Conservation (phyloP, 2,113 vertebrate species). For the Neoarius graeffei region DNA sequence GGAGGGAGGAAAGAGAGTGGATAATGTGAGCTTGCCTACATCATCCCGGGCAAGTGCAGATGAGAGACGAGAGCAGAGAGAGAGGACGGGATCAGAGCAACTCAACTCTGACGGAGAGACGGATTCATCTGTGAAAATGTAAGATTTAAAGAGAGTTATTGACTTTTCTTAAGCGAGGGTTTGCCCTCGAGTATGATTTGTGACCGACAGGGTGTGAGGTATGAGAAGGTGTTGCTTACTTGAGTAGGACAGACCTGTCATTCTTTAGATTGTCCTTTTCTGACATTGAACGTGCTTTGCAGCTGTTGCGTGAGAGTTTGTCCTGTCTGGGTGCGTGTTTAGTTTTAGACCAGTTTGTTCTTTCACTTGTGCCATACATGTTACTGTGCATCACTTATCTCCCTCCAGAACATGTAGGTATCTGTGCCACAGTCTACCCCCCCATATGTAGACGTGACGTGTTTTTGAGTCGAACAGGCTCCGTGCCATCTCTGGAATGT, state of each 20-base stretch:
- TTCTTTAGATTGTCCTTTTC: background rate
- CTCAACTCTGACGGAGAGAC: slow-evolving; percentile 47
- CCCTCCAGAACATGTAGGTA: background rate
- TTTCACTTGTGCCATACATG: background rate
- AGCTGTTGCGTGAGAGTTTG: background rate
- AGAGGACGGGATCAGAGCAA: slow-evolving; percentile 30
- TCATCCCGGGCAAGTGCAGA: slow-evolving; percentile 65
- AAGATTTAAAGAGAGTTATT: slow-evolving; percentile 53
- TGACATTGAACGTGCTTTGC: background rate
- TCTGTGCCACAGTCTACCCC: background rate
- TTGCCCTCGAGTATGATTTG: slow-evolving; percentile 42
- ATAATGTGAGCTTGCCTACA: slow-evolving; percentile 68
- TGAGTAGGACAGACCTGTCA: background rate
- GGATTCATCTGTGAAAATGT: slow-evolving; percentile 51
- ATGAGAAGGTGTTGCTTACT: slow-evolving; percentile 25
- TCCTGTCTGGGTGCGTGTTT: background rate
- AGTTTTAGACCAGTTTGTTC: background rate
- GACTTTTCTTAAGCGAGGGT: slow-evolving; percentile 42
- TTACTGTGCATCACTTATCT: background rate
- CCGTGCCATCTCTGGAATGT: slow-evolving; percentile 18
- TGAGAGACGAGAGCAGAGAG: slow-evolving; percentile 56
- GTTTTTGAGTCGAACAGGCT: background rate
- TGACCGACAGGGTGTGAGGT: slow-evolving; percentile 17
- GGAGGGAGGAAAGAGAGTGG: slow-evolving; percentile 51
- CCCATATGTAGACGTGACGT: background rate